Evolutionary conservation across 1,140 invertebrate genomes (phyloP), one percentile per base, ranked within the genome.

Genomic region (Schlechtendalia chinensis): DNA sequence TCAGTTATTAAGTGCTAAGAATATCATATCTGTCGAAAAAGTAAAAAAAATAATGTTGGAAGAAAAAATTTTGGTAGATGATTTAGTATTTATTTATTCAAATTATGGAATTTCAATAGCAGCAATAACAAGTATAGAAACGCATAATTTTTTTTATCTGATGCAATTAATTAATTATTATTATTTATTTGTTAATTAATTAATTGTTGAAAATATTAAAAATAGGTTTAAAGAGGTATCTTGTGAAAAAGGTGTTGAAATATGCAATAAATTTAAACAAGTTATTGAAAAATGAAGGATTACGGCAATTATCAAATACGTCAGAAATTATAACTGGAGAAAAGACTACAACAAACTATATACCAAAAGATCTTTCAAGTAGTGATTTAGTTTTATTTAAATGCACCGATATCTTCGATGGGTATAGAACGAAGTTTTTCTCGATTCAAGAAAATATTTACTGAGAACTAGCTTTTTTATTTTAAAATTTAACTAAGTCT

Each of bases 41-140:
- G 56, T 58, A 58, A 58, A 58, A 58, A 58, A 58, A 58, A 24
- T 58, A 58, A 58, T 22, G 8, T 58, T 24, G 22, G 56, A 58
- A 58, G 5, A 24, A 56, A 58, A 58, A 11, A 58, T 14, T 24
- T 58, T 58, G 56, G 56, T 22, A 58, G 56, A 8, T 11, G 56
- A 58, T 58, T 58, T 58, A 58, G 22, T 58, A 58, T 58, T 58
- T 58, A 58, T 58, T 24, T 58, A 58, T 58, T 58, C 22, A 58
- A 58, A 22, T 56, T 56, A 22, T 56, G 5, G n/a, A 56, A n/a
- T n/a, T n/a, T n/a, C 22, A 22, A 56, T n/a, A 56, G 19, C 54
- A 56, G 6, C n/a, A 2, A 56, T 22, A 56, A 56, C 1, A 10
- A 56, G 54, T 19, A 22, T 58, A 58, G 56, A 24, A 58, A 58